Evolutionary conservation across 2,113 vertebrate species (phyloP), one percentile per base, ranked within the genome.

Genomic region (Sisor rabdophorus): DNA sequence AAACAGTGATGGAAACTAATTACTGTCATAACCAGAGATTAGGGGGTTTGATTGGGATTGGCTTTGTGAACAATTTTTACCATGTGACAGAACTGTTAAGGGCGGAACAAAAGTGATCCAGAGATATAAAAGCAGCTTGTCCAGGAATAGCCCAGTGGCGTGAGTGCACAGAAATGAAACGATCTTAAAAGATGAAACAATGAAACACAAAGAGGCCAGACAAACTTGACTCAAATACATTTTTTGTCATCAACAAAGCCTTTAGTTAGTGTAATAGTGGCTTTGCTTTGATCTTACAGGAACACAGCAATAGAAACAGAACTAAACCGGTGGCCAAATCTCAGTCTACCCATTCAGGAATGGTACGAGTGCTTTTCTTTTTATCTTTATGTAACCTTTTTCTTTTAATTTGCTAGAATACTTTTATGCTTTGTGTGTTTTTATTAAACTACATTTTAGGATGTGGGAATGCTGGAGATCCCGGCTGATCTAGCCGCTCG

Each of bases 401-500:
- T 50, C 19, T 50, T 4, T 48, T 70, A 10, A 0, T 36, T 80
- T 20, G 28, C 30, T 44, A 10, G 15, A 10, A 47, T 52, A 22
- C 24, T 56, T 6, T 30, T 11, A 67, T 52, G 52, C 11, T 53
- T 17, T 19, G 11, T 60, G 53, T 73, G 30, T 60, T 30, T 52
- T 53, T 32, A 5, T 26, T 32, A 1, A 12, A 28, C 19, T 59
- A 17, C 85, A 48, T 77, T 75, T 60, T 80, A 99, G 97, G 95
- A 98, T 11, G 92, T 94, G 85, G 92, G 92, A 19, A 85, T 89
- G 83, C 86, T 98, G 86, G 95, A 97, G 88, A 96, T 98, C 83
- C 97, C 97, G 0, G 95, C 92, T 26, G 95, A 98, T 75, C 90
- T 99, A 55, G 92, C 94, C 0, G 88, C 89, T 79, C 89, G 95